These are phyloP conservation scores for Stomorhina lunata DNA, from an alignment of 2,888 invertebrate genomes.

Conservation along the genomic window DNA sequence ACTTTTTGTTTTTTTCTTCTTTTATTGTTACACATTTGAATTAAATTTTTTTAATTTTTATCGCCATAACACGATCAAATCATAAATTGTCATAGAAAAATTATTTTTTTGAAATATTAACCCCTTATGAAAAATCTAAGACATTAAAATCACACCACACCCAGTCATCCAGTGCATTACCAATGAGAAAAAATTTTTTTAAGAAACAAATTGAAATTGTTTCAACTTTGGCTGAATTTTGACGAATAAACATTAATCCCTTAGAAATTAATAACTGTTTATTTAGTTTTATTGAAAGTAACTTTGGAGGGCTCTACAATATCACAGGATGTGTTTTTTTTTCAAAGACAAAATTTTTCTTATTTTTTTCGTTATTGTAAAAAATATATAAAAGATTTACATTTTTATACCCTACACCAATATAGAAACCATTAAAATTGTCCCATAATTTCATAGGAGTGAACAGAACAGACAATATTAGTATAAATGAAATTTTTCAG, in stretches of 20 bases:
- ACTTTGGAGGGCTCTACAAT: background rate
- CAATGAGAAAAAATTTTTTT: background rate
- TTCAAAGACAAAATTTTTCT: no score
- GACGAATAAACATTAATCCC: background rate
- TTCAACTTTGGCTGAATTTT: conserved; percentile 27
- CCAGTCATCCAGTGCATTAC: conserved; percentile 19
- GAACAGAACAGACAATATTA: no score
- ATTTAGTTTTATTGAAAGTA: background rate
- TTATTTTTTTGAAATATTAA: background rate
- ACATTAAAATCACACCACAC: conserved; percentile 21
- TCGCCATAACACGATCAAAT: conserved; percentile 49
- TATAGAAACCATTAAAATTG: no score
- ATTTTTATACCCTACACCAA: no score
- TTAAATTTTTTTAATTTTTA: conserved; percentile 6
- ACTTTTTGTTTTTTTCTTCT: background rate
- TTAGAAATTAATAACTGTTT: background rate
- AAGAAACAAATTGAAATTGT: background rate
- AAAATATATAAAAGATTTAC: no score
- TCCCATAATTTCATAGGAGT: no score
- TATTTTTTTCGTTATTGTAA: no score
- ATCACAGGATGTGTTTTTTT: no score
- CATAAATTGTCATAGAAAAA: conserved; percentile 50
- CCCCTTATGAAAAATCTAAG: background rate
- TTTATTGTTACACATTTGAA: background rate
- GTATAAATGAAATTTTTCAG: no score